Percentiles rank a stretch among this genome's conserved stretches.
These are phyloP conservation scores for Dipodomys stephensi DNA, from an alignment of 2,113 vertebrate species.

Conservation along the genomic window DNA sequence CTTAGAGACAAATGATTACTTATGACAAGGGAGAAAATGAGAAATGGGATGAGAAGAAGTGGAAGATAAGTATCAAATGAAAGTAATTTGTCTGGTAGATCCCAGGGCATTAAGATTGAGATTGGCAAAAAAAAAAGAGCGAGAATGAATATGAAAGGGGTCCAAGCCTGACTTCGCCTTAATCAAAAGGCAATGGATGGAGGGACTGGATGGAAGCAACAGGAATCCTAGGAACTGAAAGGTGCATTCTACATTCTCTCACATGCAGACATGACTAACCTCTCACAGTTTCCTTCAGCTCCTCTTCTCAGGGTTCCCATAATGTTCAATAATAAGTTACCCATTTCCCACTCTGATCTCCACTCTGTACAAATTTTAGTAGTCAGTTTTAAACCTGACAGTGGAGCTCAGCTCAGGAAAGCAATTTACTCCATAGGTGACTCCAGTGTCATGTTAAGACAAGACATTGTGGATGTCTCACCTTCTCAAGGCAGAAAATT, in stretches of 20 bases:
- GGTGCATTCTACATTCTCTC: not conserved
- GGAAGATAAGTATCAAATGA: conserved; percentile 7
- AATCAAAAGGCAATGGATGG: not conserved
- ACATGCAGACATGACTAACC: not conserved
- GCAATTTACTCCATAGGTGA: not conserved
- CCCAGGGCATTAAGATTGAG: not conserved
- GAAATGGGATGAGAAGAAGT: not conserved
- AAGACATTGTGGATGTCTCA: not conserved
- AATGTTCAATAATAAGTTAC: not conserved
- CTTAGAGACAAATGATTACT: not conserved
- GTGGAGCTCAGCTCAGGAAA: not conserved
- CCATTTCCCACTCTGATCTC: not conserved
- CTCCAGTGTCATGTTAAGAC: not conserved
- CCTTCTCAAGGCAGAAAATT: not conserved
- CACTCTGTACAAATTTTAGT: not conserved
- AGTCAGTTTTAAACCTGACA: not conserved
- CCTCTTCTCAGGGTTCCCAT: not conserved
- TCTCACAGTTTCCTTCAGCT: not conserved
- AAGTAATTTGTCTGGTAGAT: not conserved
- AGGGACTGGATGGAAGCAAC: not conserved
- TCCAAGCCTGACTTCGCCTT: not conserved
- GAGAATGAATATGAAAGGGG: not conserved
- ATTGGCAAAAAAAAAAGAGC: no score
- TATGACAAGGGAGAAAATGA: not conserved
- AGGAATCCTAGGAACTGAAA: not conserved